Conservation (phyloP, 2,113 vertebrate species). For the Spilogale gracilis region DNA sequence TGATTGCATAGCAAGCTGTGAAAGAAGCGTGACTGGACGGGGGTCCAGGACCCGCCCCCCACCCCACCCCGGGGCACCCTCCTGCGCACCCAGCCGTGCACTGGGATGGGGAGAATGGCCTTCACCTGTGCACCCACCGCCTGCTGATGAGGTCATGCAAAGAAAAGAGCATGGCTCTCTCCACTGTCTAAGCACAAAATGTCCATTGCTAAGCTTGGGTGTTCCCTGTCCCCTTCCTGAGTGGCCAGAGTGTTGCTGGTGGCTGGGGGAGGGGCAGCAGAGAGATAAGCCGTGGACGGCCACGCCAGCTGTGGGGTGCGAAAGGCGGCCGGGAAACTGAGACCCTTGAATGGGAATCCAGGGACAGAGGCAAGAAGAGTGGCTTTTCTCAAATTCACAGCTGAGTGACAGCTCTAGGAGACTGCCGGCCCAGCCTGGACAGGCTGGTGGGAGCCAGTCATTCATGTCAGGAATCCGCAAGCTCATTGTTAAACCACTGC, state of each 20-base stretch:
- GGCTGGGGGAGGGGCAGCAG: rapidly evolving
- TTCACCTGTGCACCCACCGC: rapidly evolving
- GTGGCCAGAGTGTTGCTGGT: rapidly evolving
- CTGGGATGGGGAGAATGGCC: rapidly evolving
- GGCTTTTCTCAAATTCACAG: rapidly evolving
- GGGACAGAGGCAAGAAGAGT: rapidly evolving
- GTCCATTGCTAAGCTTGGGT: rapidly evolving
- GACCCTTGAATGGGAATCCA: rapidly evolving
- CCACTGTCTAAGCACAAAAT: rapidly evolving
- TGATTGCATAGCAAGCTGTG: rapidly evolving
- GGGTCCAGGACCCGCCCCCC: too few species aligned
- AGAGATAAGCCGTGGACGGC: rapidly evolving
- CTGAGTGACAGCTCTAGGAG: rapidly evolving
- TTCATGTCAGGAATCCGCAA: rapidly evolving
- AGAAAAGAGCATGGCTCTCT: rapidly evolving
- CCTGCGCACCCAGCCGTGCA: rapidly evolving
- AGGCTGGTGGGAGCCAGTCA: rapidly evolving
- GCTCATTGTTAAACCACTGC: rapidly evolving
- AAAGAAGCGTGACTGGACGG: rapidly evolving
- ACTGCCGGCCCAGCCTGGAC: too few species aligned
- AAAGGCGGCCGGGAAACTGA: rapidly evolving
- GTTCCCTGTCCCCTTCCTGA: too few species aligned
- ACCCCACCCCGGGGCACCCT: too few species aligned
- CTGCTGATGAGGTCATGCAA: neutral
- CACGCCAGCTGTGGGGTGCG: too few species aligned